Evolutionary conservation across 2,888 invertebrate species (phyloP), one percentile per base, ranked within the genome.

Genomic region (Tubulanus polymorphus): DNA sequence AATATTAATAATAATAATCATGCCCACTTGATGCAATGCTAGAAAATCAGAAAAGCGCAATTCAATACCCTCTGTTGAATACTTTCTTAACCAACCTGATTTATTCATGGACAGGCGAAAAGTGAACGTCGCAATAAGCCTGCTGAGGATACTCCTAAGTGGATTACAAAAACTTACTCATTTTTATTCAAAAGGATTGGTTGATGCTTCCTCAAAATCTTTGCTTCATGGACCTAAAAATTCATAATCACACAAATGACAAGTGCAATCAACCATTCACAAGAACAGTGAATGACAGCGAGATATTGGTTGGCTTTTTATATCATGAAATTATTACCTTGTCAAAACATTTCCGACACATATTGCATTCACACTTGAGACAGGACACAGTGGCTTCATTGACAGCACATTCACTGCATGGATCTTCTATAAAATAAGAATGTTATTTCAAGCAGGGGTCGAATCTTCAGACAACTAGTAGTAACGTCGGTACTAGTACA

Each of bases 311-410:
- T 45, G n/a, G n/a, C 37, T 49, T 27, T 46, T 20, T 3, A 50
- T 20, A 28, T 25, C 41, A 53, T 55, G 2, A 29, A 32, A n/a
- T 2, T 25, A 20, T 53, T 53, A 73, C 71, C 66, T 65, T 68
- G 41, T 64, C 57, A 60, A 70, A 71, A 54, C 73, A 73, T 2
- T 47, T 50, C n/a, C 51, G 53, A 54, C 73, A 73, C 63, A 70
- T 61, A 8, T 64, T 59, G 37, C 65, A 63, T 29, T 68, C 70
- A 67, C 73, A 73, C 51, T 70, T 66, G 8, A 60, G 54, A 66
- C 73, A 73, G 26, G 62, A 55, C 55, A 63, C 67, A 12, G 63
- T 59, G 3, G 68, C 69, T 30, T 37, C 37, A 48, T 63, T 66
- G 27, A 56, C 56, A 18, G 45, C 32, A 54, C 72, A 72, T 51